Conservation (phyloP, 2,888 invertebrate genomes). For the Bibio marci region DNA sequence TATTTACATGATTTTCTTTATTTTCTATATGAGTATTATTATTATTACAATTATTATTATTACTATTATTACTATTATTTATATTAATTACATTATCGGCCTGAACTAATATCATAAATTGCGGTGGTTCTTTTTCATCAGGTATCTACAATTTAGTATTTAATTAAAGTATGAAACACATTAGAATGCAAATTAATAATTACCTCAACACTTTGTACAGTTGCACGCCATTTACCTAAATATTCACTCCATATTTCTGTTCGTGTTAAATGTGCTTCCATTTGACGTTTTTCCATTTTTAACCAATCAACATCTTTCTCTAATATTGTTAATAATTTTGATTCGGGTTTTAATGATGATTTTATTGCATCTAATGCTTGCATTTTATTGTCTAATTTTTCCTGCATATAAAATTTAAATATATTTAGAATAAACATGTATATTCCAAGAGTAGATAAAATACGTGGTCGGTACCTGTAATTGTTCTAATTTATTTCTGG, state of each 20-base stretch:
- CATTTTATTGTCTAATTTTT: constrained; percentile 67
- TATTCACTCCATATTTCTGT: constrained; percentile 86
- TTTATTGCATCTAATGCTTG: constrained; percentile 65
- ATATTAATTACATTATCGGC: constrained; percentile 37
- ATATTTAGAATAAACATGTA: too few species aligned
- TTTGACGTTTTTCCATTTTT: constrained; percentile 58
- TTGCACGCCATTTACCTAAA: constrained; percentile 72
- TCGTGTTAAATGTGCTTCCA: constrained; percentile 69
- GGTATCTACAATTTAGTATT: constrained; percentile 15
- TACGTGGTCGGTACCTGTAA: too few species aligned
- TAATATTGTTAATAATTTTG: constrained; percentile 58
- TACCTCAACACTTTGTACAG: constrained; percentile 69
- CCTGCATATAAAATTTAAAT: too few species aligned
- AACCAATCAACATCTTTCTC: constrained; percentile 73
- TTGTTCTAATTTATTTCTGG: constrained; percentile 63
- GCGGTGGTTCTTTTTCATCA: constrained; percentile 36
- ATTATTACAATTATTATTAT: constrained; percentile 18
- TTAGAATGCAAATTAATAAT: constrained; percentile 9
- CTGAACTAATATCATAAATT: constrained; percentile 68
- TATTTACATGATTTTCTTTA: constrained; percentile 29
- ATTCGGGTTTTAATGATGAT: constrained; percentile 68
- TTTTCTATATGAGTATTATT: constrained; percentile 21
- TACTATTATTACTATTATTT: constrained; percentile 21
- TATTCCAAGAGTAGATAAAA: too few species aligned
- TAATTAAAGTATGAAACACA: background rate